Conservation (phyloP, 2,113 vertebrate genomes). For the Ascaphus truei region DNA sequence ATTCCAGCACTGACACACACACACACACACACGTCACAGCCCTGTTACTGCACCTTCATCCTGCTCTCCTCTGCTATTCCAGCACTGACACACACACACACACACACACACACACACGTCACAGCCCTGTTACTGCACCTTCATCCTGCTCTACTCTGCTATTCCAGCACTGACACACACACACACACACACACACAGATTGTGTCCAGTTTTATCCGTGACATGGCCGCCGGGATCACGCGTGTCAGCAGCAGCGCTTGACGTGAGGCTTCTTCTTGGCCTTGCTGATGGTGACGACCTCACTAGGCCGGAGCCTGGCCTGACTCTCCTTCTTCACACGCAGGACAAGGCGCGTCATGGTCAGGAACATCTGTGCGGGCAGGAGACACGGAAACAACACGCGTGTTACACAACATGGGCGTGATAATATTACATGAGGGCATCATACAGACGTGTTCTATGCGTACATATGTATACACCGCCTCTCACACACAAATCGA, state of each 20-base stretch:
- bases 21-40: too few relatives aligned
- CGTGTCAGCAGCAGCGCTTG: constrained; percentile 73
- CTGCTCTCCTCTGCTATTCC: not conserved
- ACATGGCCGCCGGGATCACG: not conserved
- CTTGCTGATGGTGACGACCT: constrained; percentile 73
- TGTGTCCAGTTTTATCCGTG: not conserved
- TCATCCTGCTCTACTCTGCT: not conserved
- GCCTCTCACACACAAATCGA: too few relatives aligned
- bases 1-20: not conserved
- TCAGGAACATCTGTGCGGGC: constrained; percentile 72
- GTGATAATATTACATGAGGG: too few relatives aligned
- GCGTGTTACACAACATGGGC: not conserved
- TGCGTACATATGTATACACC: too few relatives aligned
- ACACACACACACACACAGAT: too few relatives aligned
- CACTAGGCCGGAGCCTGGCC: constrained; percentile 60
- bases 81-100: too few relatives aligned
- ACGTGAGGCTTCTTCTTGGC: constrained; percentile 60
- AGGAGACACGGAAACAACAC: not conserved
- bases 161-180: too few relatives aligned
- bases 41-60: not conserved
- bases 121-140: not conserved
- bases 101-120: too few relatives aligned
- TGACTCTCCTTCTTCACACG: constrained; percentile 64
- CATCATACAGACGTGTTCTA: too few relatives aligned
- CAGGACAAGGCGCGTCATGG: constrained; percentile 73